Base-by-base conservation (phyloP, 1,140 invertebrate genomes). In the Hyposmocoma kahamanoa region DNA sequence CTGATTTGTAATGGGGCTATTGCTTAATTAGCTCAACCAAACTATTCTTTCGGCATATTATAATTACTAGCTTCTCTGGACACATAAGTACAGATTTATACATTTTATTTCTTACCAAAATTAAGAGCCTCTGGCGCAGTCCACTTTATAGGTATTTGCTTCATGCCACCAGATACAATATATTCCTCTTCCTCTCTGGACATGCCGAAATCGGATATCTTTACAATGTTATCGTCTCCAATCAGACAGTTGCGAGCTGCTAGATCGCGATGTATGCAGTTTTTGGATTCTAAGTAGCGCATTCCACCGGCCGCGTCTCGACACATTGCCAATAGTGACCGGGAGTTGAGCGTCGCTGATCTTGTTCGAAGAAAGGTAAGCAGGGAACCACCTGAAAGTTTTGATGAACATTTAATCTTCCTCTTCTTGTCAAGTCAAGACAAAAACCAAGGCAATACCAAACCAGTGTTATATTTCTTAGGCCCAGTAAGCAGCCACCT, bases 181-280 rank as follows among this genome's bases (percentile, higher is more conserved):
- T 99, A 99, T 78, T 98, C 97, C 79, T 98, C 95, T 79, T 98
- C 97, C 85, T 99, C 97, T 26, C 97, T 88, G 0, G 97, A 98
- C 97, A 99, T 98, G 55, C 97, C 97, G 88, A 98, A 98, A 84
- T 98, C 97, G 0, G 96, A 98, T 72, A 98, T 98, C 89, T 99
- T 99, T 0, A 98, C 96, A 56, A 92, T 92, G 63, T 94, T 94
- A 45, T 95, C 92, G 57, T 93, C 89, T 87, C 94, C 93, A 28
- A 97, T 92, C 51, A 98, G 89, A 87, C 97, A 99, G 87, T 99
- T 99, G 53, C 97, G 87, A 0, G 97, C 97, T 1, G 97, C 97
- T 59, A 99, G 89, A 88, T 98, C 97, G 50, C 97, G 89, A 86
- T 99, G 97, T 68, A 99, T 98, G 76, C 97, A 98, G 85, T 95